A percentile compares a stretch with the other conserved stretches of the same genome.
These are phyloP conservation scores for Ammodytes dubius DNA, from an alignment of 2,113 vertebrate genomes.

Conservation along the genomic window DNA sequence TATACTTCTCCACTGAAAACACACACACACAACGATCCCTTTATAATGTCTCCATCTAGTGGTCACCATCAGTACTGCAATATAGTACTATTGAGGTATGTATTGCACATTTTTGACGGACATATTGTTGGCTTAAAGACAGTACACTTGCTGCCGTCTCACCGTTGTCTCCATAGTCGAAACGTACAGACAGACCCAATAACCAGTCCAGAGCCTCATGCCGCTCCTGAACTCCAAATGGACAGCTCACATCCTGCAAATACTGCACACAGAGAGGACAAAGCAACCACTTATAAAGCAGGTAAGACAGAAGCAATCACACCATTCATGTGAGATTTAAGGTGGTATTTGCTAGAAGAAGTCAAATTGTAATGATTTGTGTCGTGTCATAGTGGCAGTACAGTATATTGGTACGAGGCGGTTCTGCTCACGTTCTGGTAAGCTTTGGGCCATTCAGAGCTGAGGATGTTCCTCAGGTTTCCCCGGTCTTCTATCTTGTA, in stretches of 20 bases:
- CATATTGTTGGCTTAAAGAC: too few species aligned
- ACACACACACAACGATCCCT: constrained; percentile 20
- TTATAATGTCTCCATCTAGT: constrained; percentile 63
- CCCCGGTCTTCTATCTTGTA: constrained; percentile 98
- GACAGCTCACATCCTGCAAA: constrained; percentile 93
- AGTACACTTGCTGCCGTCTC: constrained; percentile 12
- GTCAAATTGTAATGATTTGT: too few species aligned
- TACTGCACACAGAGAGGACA: constrained; percentile 84
- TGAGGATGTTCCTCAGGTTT: constrained; percentile 95
- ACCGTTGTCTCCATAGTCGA: constrained; percentile 99
- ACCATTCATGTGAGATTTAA: not conserved
- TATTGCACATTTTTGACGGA: too few species aligned
- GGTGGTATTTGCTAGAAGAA: not conserved
- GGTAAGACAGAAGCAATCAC: not conserved
- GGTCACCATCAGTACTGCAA: constrained; percentile 17
- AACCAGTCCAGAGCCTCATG: constrained; percentile 95
- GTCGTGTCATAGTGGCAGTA: too few species aligned
- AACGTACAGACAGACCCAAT: constrained; percentile 95
- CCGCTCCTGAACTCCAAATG: constrained; percentile 90
- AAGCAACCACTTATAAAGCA: not conserved
- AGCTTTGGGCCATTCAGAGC: constrained; percentile 92
- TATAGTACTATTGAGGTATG: not conserved
- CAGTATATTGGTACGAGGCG: too few species aligned
- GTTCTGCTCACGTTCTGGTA: constrained; percentile 90
- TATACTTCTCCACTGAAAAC: constrained; percentile 93